Conservation (phyloP, 2,888 invertebrate species). For the Callimorpha dominula region DNA sequence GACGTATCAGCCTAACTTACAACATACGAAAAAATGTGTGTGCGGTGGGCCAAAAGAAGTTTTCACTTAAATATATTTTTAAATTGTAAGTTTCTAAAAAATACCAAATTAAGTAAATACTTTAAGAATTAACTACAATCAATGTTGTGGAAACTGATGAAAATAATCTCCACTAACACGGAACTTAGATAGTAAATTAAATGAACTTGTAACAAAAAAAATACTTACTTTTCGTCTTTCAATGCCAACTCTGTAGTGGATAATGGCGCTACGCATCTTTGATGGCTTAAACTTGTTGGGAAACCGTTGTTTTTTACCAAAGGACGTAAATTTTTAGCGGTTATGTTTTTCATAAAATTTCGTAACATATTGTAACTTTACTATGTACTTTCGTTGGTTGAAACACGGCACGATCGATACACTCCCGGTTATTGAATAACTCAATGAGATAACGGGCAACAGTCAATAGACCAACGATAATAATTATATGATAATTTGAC, state of each 20-base stretch:
- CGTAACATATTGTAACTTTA: constrained; percentile 66
- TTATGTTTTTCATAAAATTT: constrained; percentile 71
- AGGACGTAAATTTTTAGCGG: constrained; percentile 60
- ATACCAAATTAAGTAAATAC: background rate
- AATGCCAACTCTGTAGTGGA: constrained; percentile 73
- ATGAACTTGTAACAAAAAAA: background rate
- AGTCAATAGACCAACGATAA: constrained; percentile 31
- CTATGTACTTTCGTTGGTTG: constrained; percentile 23
- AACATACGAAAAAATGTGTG: no score
- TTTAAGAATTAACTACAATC: background rate
- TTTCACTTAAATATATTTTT: no score
- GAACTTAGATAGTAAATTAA: no score
- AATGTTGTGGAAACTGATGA: no score
- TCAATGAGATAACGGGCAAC: constrained; percentile 30
- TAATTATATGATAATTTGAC: constrained; percentile 46
- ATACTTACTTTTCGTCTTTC: constrained; percentile 79
- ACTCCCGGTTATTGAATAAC: constrained; percentile 37
- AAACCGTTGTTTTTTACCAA: constrained; percentile 64
- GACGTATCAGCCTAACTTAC: no score
- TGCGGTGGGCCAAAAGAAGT: no score
- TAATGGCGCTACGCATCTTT: constrained; percentile 65
- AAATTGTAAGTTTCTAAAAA: no score
- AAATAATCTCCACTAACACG: no score
- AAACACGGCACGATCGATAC: constrained; percentile 40
- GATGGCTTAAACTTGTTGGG: constrained; percentile 68